These are phyloP conservation scores for Hemibagrus guttatus DNA, from an alignment of 2,797 vertebrate species.

Conservation along the genomic window DNA sequence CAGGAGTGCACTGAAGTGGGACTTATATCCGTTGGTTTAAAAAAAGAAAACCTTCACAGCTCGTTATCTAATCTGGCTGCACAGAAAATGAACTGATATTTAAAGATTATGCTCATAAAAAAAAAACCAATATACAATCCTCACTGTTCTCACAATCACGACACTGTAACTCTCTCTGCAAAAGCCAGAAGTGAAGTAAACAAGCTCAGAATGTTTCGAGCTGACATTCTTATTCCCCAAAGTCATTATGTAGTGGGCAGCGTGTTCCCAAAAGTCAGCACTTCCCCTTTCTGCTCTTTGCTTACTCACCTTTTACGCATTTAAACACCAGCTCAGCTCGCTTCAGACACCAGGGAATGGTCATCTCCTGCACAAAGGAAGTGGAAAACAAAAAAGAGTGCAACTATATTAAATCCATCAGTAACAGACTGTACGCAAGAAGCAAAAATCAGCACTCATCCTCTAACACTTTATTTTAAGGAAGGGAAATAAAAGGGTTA, in stretches of 20 bases:
- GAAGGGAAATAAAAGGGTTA: background rate
- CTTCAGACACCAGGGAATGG: constrained; percentile 82
- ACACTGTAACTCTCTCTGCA: background rate
- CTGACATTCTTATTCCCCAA: background rate
- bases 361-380: constrained; percentile 73
- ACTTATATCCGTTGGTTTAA: background rate
- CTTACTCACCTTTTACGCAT: constrained; percentile 90
- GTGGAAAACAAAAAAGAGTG: background rate
- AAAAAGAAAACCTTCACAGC: background rate
- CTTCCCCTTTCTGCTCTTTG: constrained; percentile 27
- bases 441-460: background rate
- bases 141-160: background rate
- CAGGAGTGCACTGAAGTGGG: background rate
- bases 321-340: constrained; percentile 88
- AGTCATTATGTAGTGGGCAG: constrained; percentile 3
- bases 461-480: background rate
- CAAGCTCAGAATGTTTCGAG: background rate
- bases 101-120: background rate
- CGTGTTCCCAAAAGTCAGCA: constrained; percentile 25
- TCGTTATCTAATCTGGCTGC: background rate
- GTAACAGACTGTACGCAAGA: background rate
- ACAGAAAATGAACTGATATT: background rate
- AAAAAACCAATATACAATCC: background rate
- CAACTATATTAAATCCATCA: background rate
- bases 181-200: background rate